Evolutionary conservation across 2,888 invertebrate species (phyloP).

Genomic region (Sinhomidia bicolor): DNA sequence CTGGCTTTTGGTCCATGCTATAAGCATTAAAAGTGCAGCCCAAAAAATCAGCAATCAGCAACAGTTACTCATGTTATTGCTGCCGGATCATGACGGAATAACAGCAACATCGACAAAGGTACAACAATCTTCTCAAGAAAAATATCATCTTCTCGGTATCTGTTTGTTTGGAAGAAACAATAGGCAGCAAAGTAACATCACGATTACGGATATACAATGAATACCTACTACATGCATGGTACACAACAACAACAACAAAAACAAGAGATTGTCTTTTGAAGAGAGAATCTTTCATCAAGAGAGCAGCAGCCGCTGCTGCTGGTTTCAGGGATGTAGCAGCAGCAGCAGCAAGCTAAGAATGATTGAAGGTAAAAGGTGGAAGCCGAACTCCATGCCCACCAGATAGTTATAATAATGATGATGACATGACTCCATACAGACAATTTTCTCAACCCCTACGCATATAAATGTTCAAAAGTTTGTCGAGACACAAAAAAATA

Average conservation of each 20-base stretch:
- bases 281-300: conserved; percentile 38
- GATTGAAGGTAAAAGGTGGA: conserved; percentile 63
- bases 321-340: background rate
- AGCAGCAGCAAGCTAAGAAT: background rate
- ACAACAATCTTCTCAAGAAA: too few species aligned
- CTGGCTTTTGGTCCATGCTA: too few species aligned
- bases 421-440: conserved; percentile 23
- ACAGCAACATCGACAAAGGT: too few species aligned
- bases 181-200: background rate
- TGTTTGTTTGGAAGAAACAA: conserved; percentile 36
- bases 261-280: too few species aligned
- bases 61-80: too few species aligned
- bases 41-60: too few species aligned
- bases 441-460: conserved; percentile 31
- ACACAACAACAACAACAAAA: background rate
- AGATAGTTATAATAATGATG: conserved; percentile 34
- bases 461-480: background rate
- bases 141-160: background rate
- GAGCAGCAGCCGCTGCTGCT: conserved; percentile 50
- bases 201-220: background rate
- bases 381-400: conserved; percentile 19
- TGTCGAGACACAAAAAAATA: background rate
- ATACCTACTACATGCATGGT: background rate
- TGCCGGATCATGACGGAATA: too few species aligned
- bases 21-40: too few species aligned